Percentiles rank a stretch among this genome's conserved stretches.
Conservation (phyloP, 1,140 invertebrate genomes). For the Drosophila nasuta region DNA sequence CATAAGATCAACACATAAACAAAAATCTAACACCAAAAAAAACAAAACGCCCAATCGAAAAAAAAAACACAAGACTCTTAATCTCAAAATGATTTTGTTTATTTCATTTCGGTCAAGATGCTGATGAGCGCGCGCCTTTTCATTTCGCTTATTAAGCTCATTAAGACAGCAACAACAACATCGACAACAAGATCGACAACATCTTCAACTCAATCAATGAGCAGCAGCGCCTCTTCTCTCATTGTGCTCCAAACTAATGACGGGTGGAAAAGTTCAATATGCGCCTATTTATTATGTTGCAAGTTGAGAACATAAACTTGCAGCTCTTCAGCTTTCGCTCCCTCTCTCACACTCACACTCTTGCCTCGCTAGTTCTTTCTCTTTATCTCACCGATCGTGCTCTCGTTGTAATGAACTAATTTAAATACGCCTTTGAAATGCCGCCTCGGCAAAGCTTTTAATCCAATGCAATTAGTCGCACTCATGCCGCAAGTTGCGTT, state of each 20-base stretch:
- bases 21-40: constrained; percentile 49
- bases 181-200: constrained; percentile 25
- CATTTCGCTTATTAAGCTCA: constrained; percentile 69
- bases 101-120: constrained; percentile 60
- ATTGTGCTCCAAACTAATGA: constrained; percentile 47
- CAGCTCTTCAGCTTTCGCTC: constrained; percentile 22
- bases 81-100: constrained; percentile 77
- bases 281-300: constrained; percentile 62
- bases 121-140: constrained; percentile 45
- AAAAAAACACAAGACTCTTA: constrained; percentile 46
- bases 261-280: constrained; percentile 52
- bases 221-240: constrained; percentile 15
- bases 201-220: constrained; percentile 43
- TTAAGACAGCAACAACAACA: constrained; percentile 48
- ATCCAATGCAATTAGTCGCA: constrained; percentile 73
- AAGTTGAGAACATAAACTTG: constrained; percentile 20
- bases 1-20: constrained; percentile 67
- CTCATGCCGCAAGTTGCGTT: constrained; percentile 40
- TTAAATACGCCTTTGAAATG: constrained; percentile 69
- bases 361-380: constrained; percentile 1
- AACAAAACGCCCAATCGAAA: constrained; percentile 8
- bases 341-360: constrained; percentile 5
- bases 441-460: constrained; percentile 68
- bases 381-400: constrained; percentile 24
- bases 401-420: constrained; percentile 69